Percentiles rank a stretch among this genome's conserved stretches.
Conservation (phyloP, 2,888 invertebrate species). For the Epinotia brunnichana region DNA sequence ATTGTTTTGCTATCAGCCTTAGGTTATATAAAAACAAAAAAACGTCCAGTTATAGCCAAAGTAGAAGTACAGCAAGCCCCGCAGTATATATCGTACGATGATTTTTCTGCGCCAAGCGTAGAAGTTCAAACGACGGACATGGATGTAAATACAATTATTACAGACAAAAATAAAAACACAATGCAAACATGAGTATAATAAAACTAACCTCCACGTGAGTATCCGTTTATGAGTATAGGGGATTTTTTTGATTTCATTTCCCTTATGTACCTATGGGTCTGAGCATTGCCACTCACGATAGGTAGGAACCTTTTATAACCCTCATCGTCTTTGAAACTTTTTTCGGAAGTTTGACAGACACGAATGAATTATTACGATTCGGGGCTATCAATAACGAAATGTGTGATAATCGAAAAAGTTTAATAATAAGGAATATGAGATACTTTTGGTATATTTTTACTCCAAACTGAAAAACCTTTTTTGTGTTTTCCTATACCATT, state of each 20-base stretch:
- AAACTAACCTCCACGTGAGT: constrained; percentile 49
- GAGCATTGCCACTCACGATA: constrained; percentile 60
- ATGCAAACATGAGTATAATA: constrained; percentile 61
- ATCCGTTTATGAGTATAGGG: constrained; percentile 46
- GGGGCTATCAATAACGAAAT: constrained; percentile 72
- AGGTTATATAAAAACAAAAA: constrained; percentile 93
- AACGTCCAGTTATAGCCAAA: constrained; percentile 90
- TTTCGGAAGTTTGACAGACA: constrained; percentile 67
- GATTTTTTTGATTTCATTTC: constrained; percentile 61
- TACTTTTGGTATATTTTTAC: constrained; percentile 11
- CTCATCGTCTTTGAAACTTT: constrained; percentile 66
- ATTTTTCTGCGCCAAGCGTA: constrained; percentile 71
- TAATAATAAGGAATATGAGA: constrained; percentile 49
- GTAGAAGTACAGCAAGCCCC: constrained; percentile 88
- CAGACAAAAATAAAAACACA: constrained; percentile 71
- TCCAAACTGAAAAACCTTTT: not conserved
- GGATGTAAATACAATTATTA: constrained; percentile 74
- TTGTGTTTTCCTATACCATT: not conserved
- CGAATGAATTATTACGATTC: constrained; percentile 72
- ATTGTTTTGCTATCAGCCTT: constrained; percentile 92
- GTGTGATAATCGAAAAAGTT: constrained; percentile 75
- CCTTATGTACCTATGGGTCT: constrained; percentile 61
- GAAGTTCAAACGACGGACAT: constrained; percentile 75
- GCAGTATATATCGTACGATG: constrained; percentile 90
- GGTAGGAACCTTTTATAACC: constrained; percentile 62